A percentile compares a stretch with the other conserved stretches of the same genome.
phyloP scores from a whole-genome alignment of 37 sponge, comb jelly and placozoan species.

The Ianthella basta region DNA sequence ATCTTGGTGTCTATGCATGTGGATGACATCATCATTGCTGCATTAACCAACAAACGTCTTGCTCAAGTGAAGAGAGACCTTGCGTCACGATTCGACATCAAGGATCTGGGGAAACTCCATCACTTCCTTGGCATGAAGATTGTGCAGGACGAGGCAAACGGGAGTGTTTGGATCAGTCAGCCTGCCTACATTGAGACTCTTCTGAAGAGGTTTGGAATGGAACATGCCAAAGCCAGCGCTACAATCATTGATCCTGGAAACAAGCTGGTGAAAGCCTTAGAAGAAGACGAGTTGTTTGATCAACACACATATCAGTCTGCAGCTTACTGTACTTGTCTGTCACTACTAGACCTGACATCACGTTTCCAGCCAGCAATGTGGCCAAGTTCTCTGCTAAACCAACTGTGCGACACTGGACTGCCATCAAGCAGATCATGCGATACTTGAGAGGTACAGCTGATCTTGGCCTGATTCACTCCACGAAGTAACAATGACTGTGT shows the following conservation, averaged over 20 bases:
- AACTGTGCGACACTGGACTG: constrained; percentile 43
- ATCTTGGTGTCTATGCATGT: constrained; percentile 60
- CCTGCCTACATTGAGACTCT: constrained; percentile 45
- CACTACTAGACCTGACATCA: constrained; percentile 59
- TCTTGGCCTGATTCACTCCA: neutral
- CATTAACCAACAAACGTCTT: neutral
- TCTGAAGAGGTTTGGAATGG: constrained; percentile 55
- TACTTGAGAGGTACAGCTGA: constrained; percentile 28
- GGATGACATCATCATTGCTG: constrained; percentile 54
- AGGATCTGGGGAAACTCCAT: constrained; percentile 43
- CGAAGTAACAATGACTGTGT: neutral
- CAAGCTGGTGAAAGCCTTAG: constrained; percentile 30
- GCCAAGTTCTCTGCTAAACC: constrained; percentile 55
- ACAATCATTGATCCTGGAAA: constrained; percentile 44
- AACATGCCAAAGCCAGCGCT: constrained; percentile 27
- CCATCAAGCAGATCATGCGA: constrained; percentile 52
- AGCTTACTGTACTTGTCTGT: constrained; percentile 51
- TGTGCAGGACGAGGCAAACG: constrained; percentile 22
- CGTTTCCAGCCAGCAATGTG: constrained; percentile 50
- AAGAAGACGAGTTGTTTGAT: constrained; percentile 27
- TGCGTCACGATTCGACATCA: constrained; percentile 26
- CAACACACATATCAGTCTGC: constrained; percentile 49
- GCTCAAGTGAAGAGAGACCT: constrained; percentile 26
- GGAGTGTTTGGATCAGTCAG: constrained; percentile 60
- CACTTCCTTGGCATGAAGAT: constrained; percentile 52